Evolutionary conservation across 1,140 invertebrate genomes (phyloP).

Genomic region (Atta cephalotes): DNA sequence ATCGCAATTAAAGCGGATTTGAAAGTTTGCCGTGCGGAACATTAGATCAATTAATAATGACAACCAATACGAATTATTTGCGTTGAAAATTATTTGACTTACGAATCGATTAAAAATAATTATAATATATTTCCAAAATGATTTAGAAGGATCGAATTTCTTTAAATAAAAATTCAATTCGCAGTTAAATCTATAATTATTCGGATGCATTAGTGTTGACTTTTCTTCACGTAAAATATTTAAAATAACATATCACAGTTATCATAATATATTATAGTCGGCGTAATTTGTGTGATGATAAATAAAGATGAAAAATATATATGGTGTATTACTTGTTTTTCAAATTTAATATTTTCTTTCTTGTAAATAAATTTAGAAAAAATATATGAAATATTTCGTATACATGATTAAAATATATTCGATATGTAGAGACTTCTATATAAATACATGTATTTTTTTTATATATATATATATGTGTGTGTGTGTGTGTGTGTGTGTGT

Average conservation of each 20-base stretch:
- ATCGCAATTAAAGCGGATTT: constrained; percentile 71
- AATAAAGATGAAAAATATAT: constrained; percentile 14
- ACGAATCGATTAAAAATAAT: neutral
- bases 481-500: too few relatives aligned
- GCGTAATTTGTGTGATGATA: neutral
- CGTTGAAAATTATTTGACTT: constrained; percentile 6
- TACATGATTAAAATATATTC: neutral
- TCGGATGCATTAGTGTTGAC: too few relatives aligned
- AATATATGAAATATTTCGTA: constrained; percentile 8
- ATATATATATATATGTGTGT: too few relatives aligned
- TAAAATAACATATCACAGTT: neutral
- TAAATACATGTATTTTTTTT: neutral
- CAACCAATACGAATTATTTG: constrained; percentile 2
- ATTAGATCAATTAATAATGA: constrained; percentile 41
- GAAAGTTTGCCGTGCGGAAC: constrained; percentile 50
- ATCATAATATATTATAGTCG: neutral
- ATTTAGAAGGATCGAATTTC: neutral
- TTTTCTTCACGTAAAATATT: neutral
- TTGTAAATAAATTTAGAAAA: constrained; percentile 6
- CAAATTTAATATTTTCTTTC: neutral
- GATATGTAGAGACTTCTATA: neutral
- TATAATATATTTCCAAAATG: neutral
- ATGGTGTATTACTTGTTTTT: neutral
- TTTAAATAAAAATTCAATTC: neutral
- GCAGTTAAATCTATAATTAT: neutral